phyloP scores from a whole-genome alignment of 2,113 vertebrate genomes.

The Mirounga angustirostris region DNA sequence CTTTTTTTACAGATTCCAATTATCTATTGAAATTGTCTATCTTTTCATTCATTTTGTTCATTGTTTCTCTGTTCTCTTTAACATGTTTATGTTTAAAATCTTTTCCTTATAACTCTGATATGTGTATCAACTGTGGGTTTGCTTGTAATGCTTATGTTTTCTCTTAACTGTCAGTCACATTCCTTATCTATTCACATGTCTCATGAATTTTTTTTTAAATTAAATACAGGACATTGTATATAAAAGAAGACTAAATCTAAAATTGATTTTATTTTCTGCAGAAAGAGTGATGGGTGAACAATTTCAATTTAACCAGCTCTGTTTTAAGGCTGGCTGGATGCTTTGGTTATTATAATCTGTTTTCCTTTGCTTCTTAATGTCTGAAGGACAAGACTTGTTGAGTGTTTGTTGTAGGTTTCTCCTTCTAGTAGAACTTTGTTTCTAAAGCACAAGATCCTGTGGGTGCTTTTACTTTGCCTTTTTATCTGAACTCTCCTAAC shows the following conservation, averaged over 20 bases:
- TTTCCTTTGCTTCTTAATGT: neutral
- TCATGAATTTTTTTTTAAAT: neutral
- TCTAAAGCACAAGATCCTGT: neutral
- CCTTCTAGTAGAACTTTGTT: neutral
- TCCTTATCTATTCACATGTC: neutral
- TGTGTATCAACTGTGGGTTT: neutral
- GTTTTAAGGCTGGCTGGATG: neutral
- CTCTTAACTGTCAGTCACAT: neutral
- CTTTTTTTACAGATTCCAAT: neutral
- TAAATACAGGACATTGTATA: neutral
- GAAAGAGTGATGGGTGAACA: neutral
- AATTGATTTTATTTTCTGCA: neutral
- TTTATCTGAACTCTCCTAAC: neutral
- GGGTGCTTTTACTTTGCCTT: neutral
- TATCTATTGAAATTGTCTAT: neutral
- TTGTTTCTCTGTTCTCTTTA: neutral
- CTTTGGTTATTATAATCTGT: neutral
- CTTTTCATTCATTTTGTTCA: neutral
- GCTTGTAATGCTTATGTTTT: neutral
- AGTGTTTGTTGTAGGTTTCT: neutral
- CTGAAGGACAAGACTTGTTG: neutral
- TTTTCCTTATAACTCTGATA: neutral
- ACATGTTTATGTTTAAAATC: neutral
- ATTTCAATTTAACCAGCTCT: neutral
- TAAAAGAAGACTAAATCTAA: neutral